A percentile compares a stretch with the other conserved stretches of the same genome.
Evolutionary conservation across 2,888 invertebrate genomes (phyloP).

Genomic region (Minunthozetes semirufus): DNA sequence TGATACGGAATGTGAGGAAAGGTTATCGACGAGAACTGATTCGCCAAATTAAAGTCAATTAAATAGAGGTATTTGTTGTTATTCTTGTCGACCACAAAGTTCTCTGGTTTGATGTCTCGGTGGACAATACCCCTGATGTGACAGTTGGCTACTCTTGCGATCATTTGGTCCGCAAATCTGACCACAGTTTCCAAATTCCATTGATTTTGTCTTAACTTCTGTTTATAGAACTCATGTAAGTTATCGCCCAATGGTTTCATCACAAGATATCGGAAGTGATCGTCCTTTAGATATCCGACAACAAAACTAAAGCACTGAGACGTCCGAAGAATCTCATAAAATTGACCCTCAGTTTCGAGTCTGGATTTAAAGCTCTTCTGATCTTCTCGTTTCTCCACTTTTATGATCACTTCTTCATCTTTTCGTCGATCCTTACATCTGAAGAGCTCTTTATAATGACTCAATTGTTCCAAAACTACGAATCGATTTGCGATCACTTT

Average conservation of each 20-base stretch:
- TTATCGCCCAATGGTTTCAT: slow-evolving; percentile 18
- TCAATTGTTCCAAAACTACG: not conserved
- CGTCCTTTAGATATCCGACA: not conserved
- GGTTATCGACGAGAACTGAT: not conserved
- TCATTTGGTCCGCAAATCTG: slow-evolving; percentile 4
- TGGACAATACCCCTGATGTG: slow-evolving; percentile 95
- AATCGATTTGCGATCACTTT: not conserved
- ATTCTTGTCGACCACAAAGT: slow-evolving; percentile 64
- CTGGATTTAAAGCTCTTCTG: too few relatives aligned
- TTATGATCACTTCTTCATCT: not conserved
- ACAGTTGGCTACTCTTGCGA: slow-evolving; percentile 15
- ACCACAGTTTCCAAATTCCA: not conserved
- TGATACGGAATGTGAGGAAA: not conserved
- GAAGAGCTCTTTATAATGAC: slow-evolving; percentile 1
- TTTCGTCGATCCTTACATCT: not conserved
- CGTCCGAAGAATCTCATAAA: not conserved
- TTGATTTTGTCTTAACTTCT: not conserved
- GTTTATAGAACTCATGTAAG: not conserved
- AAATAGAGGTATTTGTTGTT: not conserved
- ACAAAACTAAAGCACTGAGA: not conserved
- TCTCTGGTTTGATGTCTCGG: slow-evolving; percentile 95
- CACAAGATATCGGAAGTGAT: not conserved
- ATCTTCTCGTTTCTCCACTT: not conserved
- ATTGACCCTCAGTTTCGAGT: not conserved
- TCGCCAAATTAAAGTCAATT: slow-evolving; percentile 25